Evolutionary conservation across 2,113 vertebrate species (phyloP), one percentile per base, ranked within the genome.

Genomic region (Phyllostomus discolor): DNA sequence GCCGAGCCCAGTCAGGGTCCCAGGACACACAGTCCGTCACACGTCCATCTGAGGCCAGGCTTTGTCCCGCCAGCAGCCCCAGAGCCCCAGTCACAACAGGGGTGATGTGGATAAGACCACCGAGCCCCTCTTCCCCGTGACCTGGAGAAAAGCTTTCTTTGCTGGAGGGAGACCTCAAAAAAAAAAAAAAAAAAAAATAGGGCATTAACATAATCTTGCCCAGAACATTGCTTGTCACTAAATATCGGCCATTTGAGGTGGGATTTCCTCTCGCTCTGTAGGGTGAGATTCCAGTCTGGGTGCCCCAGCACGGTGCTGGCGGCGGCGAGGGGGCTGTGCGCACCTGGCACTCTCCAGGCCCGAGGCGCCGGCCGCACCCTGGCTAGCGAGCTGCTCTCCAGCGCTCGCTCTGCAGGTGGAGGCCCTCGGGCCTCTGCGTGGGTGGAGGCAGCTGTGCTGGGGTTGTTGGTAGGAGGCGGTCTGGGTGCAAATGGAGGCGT

Each of bases 21-120:
- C 48, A 5, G 82, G 78, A 62, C 48, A 5, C 46, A 66, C 48
- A 10, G n/a, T 38, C 62, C 57, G 52, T 28, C 67, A 79, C 80
- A 54, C 22, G 14, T 70, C 81, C 69, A n/a, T 57, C 89, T 7
- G 19, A 73, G 79, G 24, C 81, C 64, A 62, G 81, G 90, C 95
- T 96, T 95, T 93, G 92, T 95, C 84, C 95, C 38, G 54, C 67
- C 59, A 69, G 26, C 52, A 69, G 83, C 48, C 67, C 67, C 52
- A 52, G 73, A 62, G 62, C 62, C 26, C 38, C 38, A 41, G 38
- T 41, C 35, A 80, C 48, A 35, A 62, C 1, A 35, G 41, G 46
- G 20, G 15, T 88, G 66, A 24, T 85, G 52, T 7, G 50, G 76
- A 52, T 59, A 14, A 94, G 31, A n/a, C 38, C 84, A 69, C 54